These are phyloP conservation scores for Drosophila navojoa DNA, from an alignment of 1,140 invertebrate species.

Conservation along the genomic window DNA sequence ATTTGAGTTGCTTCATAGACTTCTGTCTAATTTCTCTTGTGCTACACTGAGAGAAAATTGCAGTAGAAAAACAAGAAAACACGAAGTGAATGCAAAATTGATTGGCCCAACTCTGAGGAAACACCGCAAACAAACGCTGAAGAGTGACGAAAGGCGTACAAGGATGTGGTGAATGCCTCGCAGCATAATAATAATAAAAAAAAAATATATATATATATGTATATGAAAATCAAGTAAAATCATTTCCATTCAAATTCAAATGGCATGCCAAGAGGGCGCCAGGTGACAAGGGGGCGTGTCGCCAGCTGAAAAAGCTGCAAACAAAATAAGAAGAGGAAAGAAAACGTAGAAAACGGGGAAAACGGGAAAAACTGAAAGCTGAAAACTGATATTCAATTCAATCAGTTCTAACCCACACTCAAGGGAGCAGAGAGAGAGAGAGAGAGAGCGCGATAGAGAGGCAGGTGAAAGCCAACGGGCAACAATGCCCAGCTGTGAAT, in stretches of 20 bases:
- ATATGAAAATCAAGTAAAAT: constrained; percentile 81
- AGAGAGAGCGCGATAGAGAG: neutral
- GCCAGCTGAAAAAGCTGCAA: constrained; percentile 9
- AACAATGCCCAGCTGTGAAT: constrained; percentile 52
- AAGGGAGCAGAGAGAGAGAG: constrained; percentile 1
- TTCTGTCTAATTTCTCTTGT: too few relatives aligned
- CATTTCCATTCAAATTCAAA: constrained; percentile 81
- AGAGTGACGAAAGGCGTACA: neutral
- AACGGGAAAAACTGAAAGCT: constrained; percentile 14
- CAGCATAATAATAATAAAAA: constrained; percentile 50
- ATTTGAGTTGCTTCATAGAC: too few relatives aligned
- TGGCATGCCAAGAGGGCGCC: constrained; percentile 49
- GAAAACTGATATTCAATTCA: constrained; percentile 76
- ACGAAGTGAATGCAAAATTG: neutral
- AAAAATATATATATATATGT: constrained; percentile 7
- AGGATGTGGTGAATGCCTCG: constrained; percentile 21
- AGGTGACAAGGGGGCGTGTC: constrained; percentile 1
- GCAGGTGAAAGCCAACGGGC: constrained; percentile 9
- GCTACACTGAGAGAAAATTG: too few relatives aligned
- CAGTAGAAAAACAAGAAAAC: too few relatives aligned
- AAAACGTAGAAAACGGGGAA: too few relatives aligned
- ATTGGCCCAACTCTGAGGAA: neutral
- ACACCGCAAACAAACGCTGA: too few relatives aligned
- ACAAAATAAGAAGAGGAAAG: too few relatives aligned
- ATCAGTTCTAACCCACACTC: constrained; percentile 63